Evolutionary conservation across 2,113 vertebrate species (phyloP), one percentile per base, ranked within the genome.

Genomic region (Gavia stellata): DNA sequence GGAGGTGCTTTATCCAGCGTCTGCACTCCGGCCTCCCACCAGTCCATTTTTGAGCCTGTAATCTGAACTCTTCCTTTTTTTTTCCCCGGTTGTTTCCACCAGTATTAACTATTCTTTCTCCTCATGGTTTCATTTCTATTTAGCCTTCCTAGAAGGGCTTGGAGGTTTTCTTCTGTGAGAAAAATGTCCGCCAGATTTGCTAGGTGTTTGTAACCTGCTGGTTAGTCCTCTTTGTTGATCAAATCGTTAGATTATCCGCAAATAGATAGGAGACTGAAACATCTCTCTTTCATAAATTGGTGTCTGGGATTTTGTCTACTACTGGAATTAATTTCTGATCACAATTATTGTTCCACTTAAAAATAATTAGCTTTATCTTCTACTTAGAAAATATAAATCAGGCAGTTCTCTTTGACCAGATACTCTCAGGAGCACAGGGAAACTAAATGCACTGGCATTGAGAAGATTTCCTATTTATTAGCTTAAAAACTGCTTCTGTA

Each of bases 311-410:
- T 94, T 94, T 85, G 65, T 92, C 81, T 91, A 3, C 74, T 82
- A n/a, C 42, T 89, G 58, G 77, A 92, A 94, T 94, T 94, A 94
- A 58, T 94, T 92, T 94, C 73, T 85, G 62, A 77, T 91, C 49
- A 29, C 29, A 91, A 85, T 78, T 89, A 89, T 77, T 75, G 62
- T 94, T 95, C 62, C 73, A 85, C 53, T 89, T 94, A 84, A 79
- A 83, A 91, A 63, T 95, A 81, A 89, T 95, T 81, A 94, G 26
- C 59, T 86, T 94, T 88, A 79, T 90, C 73, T 94, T 90, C 70
- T 85, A 61, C 61, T 94, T 92, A 79, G 86, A 95, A 95, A 91
- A 94, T 81, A 92, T 85, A 81, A 94, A 90, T 95, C 71, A 91
- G 77, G 38, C 26, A 45, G 33, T 83, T 93, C 62, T 77, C 74